Conservation (phyloP, 2,888 invertebrate genomes). For the Tiphia femorata region DNA sequence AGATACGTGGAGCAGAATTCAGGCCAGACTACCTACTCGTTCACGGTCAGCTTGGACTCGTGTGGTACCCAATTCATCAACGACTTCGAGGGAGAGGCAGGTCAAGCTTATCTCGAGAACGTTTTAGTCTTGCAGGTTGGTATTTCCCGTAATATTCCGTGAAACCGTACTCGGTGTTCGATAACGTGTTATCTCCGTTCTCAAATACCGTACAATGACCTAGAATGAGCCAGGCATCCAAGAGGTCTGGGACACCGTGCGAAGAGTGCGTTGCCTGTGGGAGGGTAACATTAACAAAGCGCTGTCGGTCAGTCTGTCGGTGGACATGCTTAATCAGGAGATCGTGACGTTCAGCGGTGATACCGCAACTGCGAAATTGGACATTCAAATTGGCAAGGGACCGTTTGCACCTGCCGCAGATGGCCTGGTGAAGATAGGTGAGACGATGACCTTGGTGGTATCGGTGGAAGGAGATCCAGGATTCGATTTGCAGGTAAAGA, state of each 20-base stretch:
- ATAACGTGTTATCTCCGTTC: background rate
- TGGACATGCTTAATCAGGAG: constrained; percentile 84
- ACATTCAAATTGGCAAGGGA: constrained; percentile 82
- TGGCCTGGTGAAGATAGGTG: constrained; percentile 85
- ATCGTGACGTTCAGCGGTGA: constrained; percentile 89
- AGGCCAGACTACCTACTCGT: constrained; percentile 78
- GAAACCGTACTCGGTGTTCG: background rate
- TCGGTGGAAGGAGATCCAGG: constrained; percentile 84
- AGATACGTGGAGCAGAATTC: constrained; percentile 81
- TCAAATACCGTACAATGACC: constrained; percentile 2
- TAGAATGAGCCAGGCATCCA: constrained; percentile 83
- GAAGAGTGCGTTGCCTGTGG: constrained; percentile 84
- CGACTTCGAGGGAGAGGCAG: constrained; percentile 79
- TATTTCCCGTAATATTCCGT: no score
- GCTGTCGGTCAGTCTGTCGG: constrained; percentile 80
- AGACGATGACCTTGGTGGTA: constrained; percentile 84
- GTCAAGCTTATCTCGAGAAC: constrained; percentile 84
- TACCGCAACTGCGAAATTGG: constrained; percentile 83
- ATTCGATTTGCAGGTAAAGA: constrained; percentile 78
- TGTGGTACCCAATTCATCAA: constrained; percentile 86
- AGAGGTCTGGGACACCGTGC: constrained; percentile 84
- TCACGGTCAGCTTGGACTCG: constrained; percentile 80
- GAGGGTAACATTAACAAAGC: constrained; percentile 84
- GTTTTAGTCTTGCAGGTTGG: constrained; percentile 75
- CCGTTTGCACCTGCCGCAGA: constrained; percentile 83